A percentile compares a stretch with the other conserved stretches of the same genome.
These are phyloP conservation scores for Lethrus apterus DNA, from an alignment of 1,140 invertebrate species.

Conservation along the genomic window DNA sequence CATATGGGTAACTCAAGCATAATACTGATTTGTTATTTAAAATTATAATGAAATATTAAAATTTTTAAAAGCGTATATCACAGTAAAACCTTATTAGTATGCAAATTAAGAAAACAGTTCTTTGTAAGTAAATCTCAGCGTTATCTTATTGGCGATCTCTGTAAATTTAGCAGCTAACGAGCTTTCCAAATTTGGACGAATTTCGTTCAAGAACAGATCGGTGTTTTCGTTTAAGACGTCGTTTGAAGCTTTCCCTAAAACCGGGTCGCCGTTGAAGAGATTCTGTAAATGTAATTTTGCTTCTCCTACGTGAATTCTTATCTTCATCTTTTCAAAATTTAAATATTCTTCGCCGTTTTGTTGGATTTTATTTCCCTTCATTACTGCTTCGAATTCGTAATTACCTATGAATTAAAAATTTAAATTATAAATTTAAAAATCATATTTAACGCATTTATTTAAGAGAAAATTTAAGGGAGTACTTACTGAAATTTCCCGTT, in stretches of 20 bases:
- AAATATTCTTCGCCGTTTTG: constrained; percentile 48
- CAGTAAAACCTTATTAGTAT: neutral
- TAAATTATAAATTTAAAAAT: neutral
- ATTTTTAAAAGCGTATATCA: too few species aligned
- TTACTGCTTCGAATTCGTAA: constrained; percentile 48
- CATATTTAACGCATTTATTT: neutral
- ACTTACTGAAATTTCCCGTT: constrained; percentile 61
- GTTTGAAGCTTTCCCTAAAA: constrained; percentile 45
- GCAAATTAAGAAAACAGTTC: constrained; percentile 52
- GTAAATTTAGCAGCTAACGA: constrained; percentile 57
- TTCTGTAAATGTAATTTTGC: constrained; percentile 51
- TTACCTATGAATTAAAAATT: constrained; percentile 48
- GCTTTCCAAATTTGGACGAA: constrained; percentile 55
- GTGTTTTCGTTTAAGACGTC: constrained; percentile 49
- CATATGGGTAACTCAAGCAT: too few species aligned
- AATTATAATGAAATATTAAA: too few species aligned
- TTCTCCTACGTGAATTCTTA: constrained; percentile 46
- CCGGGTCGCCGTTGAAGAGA: constrained; percentile 52
- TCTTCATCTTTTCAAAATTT: constrained; percentile 49
- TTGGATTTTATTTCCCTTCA: constrained; percentile 47
- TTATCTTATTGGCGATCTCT: constrained; percentile 60
- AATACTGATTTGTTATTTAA: too few species aligned
- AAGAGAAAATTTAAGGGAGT: neutral
- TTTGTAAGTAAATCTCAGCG: constrained; percentile 57
- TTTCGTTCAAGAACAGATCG: constrained; percentile 54